phyloP scores from a whole-genome alignment of 92 coral and sea anemone species.

The Palythoa grandiflora region DNA sequence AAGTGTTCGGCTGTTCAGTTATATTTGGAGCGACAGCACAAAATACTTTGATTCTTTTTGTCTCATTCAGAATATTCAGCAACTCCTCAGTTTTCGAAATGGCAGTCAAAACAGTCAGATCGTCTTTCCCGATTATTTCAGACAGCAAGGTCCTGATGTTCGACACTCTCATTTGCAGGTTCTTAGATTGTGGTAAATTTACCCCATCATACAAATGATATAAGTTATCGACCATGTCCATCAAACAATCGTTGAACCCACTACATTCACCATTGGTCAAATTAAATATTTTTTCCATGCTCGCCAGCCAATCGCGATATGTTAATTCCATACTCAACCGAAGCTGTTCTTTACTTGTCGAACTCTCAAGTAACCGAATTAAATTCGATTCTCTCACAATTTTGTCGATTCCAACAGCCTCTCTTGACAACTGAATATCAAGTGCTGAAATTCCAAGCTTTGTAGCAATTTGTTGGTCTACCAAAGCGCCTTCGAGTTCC shows the following conservation, averaged over 20 bases:
- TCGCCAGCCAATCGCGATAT: slow-evolving; percentile 73
- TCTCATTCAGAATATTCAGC: slow-evolving; percentile 54
- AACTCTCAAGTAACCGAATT: slow-evolving; percentile 37
- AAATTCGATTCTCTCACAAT: slow-evolving; percentile 49
- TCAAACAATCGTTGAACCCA: slow-evolving; percentile 80
- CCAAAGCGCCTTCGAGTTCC: slow-evolving; percentile 20
- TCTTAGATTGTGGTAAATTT: slow-evolving; percentile 60
- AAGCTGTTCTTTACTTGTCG: slow-evolving; percentile 50
- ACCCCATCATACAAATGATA: slow-evolving; percentile 67
- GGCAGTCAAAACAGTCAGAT: slow-evolving; percentile 55
- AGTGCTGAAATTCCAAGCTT: slow-evolving; percentile 49
- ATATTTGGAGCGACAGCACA: slow-evolving; percentile 84
- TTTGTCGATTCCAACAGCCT: slow-evolving; percentile 31
- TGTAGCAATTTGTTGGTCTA: slow-evolving; percentile 49
- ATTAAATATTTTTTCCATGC: slow-evolving; percentile 75
- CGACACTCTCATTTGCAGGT: slow-evolving; percentile 22
- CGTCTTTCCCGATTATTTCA: slow-evolving; percentile 45
- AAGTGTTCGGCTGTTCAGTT: slow-evolving; percentile 71
- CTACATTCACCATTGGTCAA: slow-evolving; percentile 61
- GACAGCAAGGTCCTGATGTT: slow-evolving; percentile 47
- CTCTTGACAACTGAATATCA: slow-evolving; percentile 48
- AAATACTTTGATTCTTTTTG: slow-evolving; percentile 51
- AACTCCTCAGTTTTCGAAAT: slow-evolving; percentile 53
- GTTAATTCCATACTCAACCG: slow-evolving; percentile 55
- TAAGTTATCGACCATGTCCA: slow-evolving; percentile 58